Base-by-base conservation (phyloP, 2,797 vertebrate genomes). In the Lutjanus argentimaculatus region DNA sequence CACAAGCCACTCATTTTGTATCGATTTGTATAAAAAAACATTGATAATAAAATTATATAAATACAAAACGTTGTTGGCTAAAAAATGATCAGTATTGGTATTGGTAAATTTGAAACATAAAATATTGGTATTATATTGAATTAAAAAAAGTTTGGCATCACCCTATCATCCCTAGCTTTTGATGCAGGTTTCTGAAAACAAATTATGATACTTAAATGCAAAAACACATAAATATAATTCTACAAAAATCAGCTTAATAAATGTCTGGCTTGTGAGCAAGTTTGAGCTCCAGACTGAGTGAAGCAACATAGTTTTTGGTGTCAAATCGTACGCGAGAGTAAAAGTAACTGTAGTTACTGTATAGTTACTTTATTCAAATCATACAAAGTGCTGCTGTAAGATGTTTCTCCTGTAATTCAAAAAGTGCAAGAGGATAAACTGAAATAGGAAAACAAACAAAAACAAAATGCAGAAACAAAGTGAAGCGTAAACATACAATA, bases 181-280 rank as follows among this genome's bases (percentile, higher is more conserved):
- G 17, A 65, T 70, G 46, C 22, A 66, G 51, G 22, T 73, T 77
- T 61, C 36, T 51, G 46, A 63, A 72, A 84, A 72, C 30, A 67
- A 52, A 40, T 53, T n/a, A 46, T 48, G 52, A 22, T n/a, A 70
- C 62, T 67, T 21, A 40, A 73, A 56, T 49, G 51, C 36, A 67
- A 55, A 72, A 66, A 61, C n/a, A 61, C 4, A 25, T 13, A 55
- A 55, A 45, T 36, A 7, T 21, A 76, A 56, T 40, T 43, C 36
- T 68, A 2, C 10, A 55, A 62, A 66, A 21, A 30, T 17, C 3
- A 9, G 1, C 58, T 66, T 59, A 53, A 48, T 48, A 9, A 62
- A 1, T 14, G 14, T 2, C 21, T 21, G 9, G 22, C 11, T n/a
- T 11, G 40, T 21, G 1, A 68, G 22, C n/a, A 62, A 4, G 48